Evolutionary conservation across 2,113 vertebrate species (phyloP), one percentile per base, ranked within the genome.

Genomic region (Rousettus leschenaultii): DNA sequence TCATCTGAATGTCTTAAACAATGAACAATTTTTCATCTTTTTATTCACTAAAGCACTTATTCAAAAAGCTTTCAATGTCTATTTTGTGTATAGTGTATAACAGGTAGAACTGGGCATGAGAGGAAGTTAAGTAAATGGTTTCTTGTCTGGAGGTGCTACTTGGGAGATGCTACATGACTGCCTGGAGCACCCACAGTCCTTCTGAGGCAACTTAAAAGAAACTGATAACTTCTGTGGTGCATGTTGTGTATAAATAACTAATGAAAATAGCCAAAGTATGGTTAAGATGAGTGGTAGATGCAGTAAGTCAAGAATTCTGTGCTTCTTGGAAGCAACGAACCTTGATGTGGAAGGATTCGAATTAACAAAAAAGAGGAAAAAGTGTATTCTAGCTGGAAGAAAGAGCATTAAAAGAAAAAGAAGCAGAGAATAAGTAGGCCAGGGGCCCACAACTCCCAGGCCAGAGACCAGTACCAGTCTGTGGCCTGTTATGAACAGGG

Each of bases 181-280:
- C 55, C 19, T 70, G 28, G 43, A 48, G 11, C 7, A 74, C 74
- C n/a, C 43, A 65, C 33, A 88, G 51, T 88, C 48, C 40, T 86
- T 94, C 33, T 59, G 68, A 93, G 57, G 70, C n/a, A 82, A 74
- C 6, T 59, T 55, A 74, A 68, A 78, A 94, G 80, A 95, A 87
- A 43, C 6, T 2, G 16, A 5, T n/a, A 57, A 57, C 6, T 35
- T 18, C 12, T 57, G 33, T 43, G 22, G 24, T 6, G 65, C 24
- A 16, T 75, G 33, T 1, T 55, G 5, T 68, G 4, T 43, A 19
- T 38, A 35, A 66, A 6, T 63, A 75, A 74, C 9, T 61, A 78
- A 74, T 65, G 5, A 24, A 8, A 83, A 66, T 35, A 59, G 53
- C 71, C 80, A 70, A 89, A 45, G 21, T 59, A 70, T 75, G 43